phyloP scores from a whole-genome alignment of 2,888 invertebrate species.

The Andrena praecox region DNA sequence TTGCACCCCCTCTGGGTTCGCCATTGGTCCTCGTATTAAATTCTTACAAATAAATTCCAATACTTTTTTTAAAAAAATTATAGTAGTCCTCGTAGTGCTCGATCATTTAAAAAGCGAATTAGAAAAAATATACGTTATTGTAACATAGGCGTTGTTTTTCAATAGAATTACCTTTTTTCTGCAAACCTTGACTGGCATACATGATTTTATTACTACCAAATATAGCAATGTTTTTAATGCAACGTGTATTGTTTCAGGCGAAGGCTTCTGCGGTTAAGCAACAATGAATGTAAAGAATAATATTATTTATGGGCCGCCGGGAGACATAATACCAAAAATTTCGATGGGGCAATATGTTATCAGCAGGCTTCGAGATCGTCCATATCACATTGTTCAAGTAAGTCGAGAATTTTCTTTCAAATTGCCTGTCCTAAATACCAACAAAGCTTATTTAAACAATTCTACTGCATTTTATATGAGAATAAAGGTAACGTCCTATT shows the following conservation, averaged over 20 bases:
- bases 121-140: no score
- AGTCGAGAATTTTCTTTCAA: not conserved
- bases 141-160: no score
- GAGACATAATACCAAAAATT: slow-evolving; percentile 18
- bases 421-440: not conserved
- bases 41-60: no score
- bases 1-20: no score
- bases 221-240: not conserved
- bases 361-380: not conserved
- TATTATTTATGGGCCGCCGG: slow-evolving; percentile 24
- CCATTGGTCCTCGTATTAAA: no score
- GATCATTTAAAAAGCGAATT: no score
- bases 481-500: no score
- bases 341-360: slow-evolving; percentile 43
- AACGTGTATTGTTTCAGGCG: not conserved
- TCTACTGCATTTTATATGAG: no score
- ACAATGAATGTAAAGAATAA: slow-evolving; percentile 33
- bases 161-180: no score
- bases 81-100: no score
- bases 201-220: not conserved
- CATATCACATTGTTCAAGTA: slow-evolving; percentile 18
- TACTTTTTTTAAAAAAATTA: no score
- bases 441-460: not conserved
- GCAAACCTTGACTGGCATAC: not conserved
- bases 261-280: not conserved